Evolutionary conservation across 2,888 invertebrate genomes (phyloP), one percentile per base, ranked within the genome.

Genomic region (Drosophila borborema): DNA sequence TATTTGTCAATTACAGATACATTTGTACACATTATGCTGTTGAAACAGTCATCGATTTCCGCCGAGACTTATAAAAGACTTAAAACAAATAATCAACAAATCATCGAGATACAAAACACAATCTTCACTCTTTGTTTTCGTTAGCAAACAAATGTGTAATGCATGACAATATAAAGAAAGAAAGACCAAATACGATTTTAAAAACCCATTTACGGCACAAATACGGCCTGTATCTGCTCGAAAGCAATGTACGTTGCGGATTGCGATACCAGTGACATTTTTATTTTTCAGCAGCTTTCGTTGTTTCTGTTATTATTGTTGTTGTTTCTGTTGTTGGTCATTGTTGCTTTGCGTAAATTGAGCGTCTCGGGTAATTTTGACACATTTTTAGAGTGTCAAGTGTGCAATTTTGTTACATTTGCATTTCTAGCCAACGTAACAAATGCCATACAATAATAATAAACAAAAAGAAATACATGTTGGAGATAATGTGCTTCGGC

Each of bases 391-490:
- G 70, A 74, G 73, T 74, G 78, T 71, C 77, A 84, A 74, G 79
- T 81, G 75, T 76, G 88, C 79, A 86, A 89, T 85, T 86, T 85
- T 55, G 77, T 67, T 71, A 80, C 76, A 80, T 74, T 84, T 71
- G 74, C 79, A 81, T 81, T 65, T 69, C 51, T 64, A 56, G 51
- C 63, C 48, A 54, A 74, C 74, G 75, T 76, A 74, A 80, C 67
- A 48, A 38, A 43, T 64, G 49, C 28, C 66, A n/a, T 1, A 28
- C 55, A 55, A 51, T 46, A 20, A 3, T 1, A 60, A 3, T 3
- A 56, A 61, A 65, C 31, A 7, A 55, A 41, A 54, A 23, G 38
- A 23, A 40, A n/a, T 28, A 28, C 34, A 28, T 40, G 66, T 58
- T 70, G 45, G 18, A 71, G 67, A 64, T 46, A 63, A 65, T 51